Conservation (phyloP, 2,113 vertebrate genomes). For the Vidua macroura region DNA sequence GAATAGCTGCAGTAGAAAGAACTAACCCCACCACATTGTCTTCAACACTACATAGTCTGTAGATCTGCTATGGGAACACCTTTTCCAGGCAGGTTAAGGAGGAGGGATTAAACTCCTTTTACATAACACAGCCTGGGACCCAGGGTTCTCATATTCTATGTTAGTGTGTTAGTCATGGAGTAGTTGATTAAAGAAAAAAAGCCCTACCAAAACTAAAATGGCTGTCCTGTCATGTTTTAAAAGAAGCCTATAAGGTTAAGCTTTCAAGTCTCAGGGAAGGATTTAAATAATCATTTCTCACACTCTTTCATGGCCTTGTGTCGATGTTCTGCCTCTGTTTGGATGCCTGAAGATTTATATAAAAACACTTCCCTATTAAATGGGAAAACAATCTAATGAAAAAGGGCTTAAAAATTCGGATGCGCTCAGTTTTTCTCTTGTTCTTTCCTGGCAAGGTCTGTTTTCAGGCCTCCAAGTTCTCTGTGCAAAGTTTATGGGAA, state of each 20-base stretch:
- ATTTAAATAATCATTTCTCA: neutral
- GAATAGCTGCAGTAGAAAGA: conserved; percentile 12
- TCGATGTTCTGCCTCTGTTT: neutral
- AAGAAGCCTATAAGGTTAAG: neutral
- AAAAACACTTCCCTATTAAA: neutral
- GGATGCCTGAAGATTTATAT: neutral
- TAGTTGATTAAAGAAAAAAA: neutral
- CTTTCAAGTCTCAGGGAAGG: neutral
- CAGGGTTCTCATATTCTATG: neutral
- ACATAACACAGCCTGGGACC: neutral
- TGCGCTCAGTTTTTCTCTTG: neutral
- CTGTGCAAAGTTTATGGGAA: neutral
- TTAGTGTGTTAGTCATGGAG: neutral
- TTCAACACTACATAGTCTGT: neutral
- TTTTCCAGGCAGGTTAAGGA: neutral
- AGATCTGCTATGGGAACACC: neutral
- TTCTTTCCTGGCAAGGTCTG: neutral
- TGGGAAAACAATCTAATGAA: neutral
- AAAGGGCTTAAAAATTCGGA: neutral
- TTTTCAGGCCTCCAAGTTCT: neutral
- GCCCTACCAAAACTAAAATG: neutral
- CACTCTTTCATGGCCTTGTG: neutral
- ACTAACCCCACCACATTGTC: neutral
- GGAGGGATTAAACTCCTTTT: neutral
- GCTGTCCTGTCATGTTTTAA: neutral